These are phyloP conservation scores for Oligia fasciuncula DNA, from an alignment of 2,888 invertebrate genomes.

Conservation along the genomic window DNA sequence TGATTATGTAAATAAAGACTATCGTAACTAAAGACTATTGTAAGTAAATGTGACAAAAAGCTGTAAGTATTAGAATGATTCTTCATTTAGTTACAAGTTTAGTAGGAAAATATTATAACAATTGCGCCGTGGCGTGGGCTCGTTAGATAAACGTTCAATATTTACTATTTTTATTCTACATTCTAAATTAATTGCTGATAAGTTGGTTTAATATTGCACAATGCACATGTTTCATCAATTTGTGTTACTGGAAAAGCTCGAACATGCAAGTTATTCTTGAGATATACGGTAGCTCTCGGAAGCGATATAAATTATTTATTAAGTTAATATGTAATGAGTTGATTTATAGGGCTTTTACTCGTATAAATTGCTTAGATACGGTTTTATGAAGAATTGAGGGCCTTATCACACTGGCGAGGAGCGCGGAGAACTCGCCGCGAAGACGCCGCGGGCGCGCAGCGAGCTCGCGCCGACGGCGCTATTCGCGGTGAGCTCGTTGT, in stretches of 20 bases:
- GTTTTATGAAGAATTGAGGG: background rate
- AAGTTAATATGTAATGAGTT: conserved; percentile 29
- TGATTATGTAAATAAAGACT: too few species aligned
- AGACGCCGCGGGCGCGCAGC: too few species aligned
- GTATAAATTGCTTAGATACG: conserved; percentile 13
- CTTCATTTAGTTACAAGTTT: background rate
- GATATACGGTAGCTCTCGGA: conserved; percentile 16
- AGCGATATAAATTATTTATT: conserved; percentile 27
- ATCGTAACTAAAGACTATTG: too few species aligned
- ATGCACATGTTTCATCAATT: conserved; percentile 1
- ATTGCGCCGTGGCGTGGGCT: conserved; percentile 5
- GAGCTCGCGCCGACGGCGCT: too few species aligned
- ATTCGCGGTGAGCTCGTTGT: too few species aligned
- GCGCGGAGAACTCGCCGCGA: too few species aligned
- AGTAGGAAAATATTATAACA: conserved; percentile 3
- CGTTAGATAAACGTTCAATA: conserved; percentile 20
- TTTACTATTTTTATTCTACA: conserved; percentile 5
- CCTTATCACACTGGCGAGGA: too few species aligned
- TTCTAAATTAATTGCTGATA: conserved; percentile 17
- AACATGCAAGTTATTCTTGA: conserved; percentile 6
- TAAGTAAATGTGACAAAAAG: background rate
- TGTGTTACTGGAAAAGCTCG: conserved; percentile 16
- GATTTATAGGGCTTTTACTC: conserved; percentile 27
- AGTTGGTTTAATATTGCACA: background rate
- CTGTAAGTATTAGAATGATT: background rate